phyloP scores from a whole-genome alignment of 2,888 invertebrate genomes.

The Helleia helle region DNA sequence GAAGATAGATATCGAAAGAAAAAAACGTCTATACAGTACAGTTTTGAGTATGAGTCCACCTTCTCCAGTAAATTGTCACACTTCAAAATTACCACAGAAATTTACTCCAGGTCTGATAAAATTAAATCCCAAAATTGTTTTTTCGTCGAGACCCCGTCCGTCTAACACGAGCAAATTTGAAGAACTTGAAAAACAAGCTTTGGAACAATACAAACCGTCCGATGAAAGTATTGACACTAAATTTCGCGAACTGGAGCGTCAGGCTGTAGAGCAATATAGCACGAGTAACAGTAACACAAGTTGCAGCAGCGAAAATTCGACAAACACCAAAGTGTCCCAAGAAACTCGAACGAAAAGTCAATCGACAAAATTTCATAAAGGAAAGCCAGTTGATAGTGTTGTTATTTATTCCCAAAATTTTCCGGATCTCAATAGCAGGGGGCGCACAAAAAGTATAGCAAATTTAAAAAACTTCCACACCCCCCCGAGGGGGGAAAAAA shows the following conservation, averaged over 20 bases:
- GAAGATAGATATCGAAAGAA: constrained; percentile 39
- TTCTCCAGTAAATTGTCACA: constrained; percentile 37
- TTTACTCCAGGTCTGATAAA: constrained; percentile 54
- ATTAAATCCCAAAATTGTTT: constrained; percentile 52
- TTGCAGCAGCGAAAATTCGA: constrained; percentile 58
- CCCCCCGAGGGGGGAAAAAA: constrained; percentile 72
- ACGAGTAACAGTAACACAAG: constrained; percentile 65
- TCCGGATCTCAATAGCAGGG: constrained; percentile 52
- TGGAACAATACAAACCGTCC: constrained; percentile 75
- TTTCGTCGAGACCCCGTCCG: constrained; percentile 43
- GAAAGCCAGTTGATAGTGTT: constrained; percentile 55
- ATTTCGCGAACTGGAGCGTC: constrained; percentile 76
- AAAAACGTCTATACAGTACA: constrained; percentile 69
- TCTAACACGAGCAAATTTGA: constrained; percentile 60
- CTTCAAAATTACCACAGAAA: constrained; percentile 47
- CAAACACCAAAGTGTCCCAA: constrained; percentile 39
- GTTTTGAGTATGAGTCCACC: constrained; percentile 66
- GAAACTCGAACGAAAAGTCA: constrained; percentile 33
- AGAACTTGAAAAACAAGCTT: constrained; percentile 74
- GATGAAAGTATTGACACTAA: constrained; percentile 73
- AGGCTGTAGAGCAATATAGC: constrained; percentile 79
- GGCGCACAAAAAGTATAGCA: constrained; percentile 49
- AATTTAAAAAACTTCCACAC: constrained; percentile 71
- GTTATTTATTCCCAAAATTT: constrained; percentile 65
- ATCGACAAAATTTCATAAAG: constrained; percentile 56